Percentiles rank a stretch among this genome's conserved stretches.
phyloP scores from a whole-genome alignment of 2,797 vertebrate species.

The Spondyliosoma cantharus region DNA sequence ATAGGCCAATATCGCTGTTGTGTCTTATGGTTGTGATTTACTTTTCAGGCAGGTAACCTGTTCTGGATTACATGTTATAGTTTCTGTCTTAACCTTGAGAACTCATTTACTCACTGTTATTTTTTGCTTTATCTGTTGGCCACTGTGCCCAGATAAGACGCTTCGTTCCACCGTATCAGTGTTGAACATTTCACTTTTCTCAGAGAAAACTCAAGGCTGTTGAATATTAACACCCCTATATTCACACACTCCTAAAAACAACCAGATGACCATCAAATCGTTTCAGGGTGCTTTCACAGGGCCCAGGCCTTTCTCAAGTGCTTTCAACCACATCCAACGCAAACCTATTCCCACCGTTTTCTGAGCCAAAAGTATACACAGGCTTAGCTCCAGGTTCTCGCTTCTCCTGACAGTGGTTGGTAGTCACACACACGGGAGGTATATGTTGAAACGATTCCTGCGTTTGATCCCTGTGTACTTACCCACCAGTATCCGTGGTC shows the following conservation, averaged over 20 bases:
- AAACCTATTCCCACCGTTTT: constrained; percentile 63
- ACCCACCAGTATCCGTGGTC: constrained; percentile 44
- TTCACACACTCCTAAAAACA: constrained; percentile 55
- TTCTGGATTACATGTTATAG: not conserved
- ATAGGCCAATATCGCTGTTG: too few species aligned
- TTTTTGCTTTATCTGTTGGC: not conserved
- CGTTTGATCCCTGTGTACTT: constrained; percentile 69
- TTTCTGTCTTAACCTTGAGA: not conserved
- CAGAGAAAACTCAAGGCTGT: constrained; percentile 35
- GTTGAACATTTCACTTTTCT: constrained; percentile 38
- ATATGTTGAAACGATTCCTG: constrained; percentile 55
- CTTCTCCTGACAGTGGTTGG: constrained; percentile 38
- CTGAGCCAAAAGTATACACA: constrained; percentile 58
- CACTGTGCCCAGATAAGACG: constrained; percentile 1
- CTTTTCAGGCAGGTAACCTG: not conserved
- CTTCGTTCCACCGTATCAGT: constrained; percentile 10
- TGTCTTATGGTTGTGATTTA: not conserved
- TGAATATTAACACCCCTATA: constrained; percentile 47
- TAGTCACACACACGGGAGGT: constrained; percentile 47
- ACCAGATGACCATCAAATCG: constrained; percentile 45
- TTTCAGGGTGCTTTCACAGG: constrained; percentile 57
- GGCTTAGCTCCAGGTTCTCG: constrained; percentile 61
- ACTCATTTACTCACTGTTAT: not conserved
- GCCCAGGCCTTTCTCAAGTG: constrained; percentile 42
- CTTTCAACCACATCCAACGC: constrained; percentile 69